Evolutionary conservation across 1,140 invertebrate genomes (phyloP).

Genomic region (Metaphire vulgaris): DNA sequence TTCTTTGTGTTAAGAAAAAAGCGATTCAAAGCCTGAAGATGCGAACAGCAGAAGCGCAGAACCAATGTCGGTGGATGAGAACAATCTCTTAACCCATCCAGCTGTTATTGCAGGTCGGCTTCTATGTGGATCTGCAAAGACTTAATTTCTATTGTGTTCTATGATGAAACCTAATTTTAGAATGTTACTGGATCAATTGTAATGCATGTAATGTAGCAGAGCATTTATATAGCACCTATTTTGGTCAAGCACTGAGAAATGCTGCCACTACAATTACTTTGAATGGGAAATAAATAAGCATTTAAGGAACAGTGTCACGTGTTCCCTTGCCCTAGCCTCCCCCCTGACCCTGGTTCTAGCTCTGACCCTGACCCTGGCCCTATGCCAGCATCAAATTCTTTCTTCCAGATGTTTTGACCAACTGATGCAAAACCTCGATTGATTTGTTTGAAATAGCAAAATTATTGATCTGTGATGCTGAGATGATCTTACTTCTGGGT

Average conservation of each 20-base stretch:
- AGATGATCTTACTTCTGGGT: background rate
- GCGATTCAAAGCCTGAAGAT: too few species aligned
- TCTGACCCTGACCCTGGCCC: too few species aligned
- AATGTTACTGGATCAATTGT: background rate
- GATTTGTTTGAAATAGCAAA: background rate
- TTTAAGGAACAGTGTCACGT: too few species aligned
- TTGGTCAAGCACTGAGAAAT: background rate
- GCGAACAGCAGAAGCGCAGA: background rate
- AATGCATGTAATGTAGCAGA: background rate
- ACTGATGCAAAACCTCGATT: background rate
- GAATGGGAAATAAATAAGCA: too few species aligned
- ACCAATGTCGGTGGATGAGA: background rate
- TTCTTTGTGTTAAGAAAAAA: background rate
- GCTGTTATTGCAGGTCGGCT: background rate
- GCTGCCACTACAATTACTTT: too few species aligned
- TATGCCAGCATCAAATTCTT: background rate
- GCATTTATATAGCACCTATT: background rate
- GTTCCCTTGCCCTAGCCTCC: too few species aligned
- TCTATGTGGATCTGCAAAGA: background rate
- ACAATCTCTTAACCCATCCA: background rate
- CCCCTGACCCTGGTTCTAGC: too few species aligned
- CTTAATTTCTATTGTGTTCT: too few species aligned
- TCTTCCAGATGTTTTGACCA: background rate
- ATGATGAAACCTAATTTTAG: too few species aligned
- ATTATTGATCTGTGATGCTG: background rate